phyloP scores from a whole-genome alignment of 2,888 invertebrate species.

The Ceratothoa steindachneri region DNA sequence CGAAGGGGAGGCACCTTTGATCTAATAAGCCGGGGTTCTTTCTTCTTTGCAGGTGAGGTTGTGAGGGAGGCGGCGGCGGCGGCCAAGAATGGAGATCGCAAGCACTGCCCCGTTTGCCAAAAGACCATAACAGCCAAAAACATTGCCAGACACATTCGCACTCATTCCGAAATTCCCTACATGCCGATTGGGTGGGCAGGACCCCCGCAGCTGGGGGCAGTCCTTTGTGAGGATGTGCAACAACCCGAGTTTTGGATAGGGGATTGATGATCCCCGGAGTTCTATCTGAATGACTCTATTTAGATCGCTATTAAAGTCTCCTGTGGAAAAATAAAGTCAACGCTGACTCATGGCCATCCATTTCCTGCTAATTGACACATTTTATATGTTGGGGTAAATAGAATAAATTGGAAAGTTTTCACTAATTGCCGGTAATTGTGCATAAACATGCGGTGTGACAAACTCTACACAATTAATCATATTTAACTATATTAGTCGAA shows the following conservation, averaged over 20 bases:
- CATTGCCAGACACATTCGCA: slow-evolving; percentile 38
- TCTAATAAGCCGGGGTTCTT: neutral
- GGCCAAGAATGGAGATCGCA: slow-evolving; percentile 27
- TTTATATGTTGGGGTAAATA: no score
- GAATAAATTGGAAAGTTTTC: no score
- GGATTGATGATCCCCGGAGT: neutral
- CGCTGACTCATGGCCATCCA: no score
- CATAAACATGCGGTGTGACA: no score
- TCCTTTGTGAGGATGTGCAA: neutral
- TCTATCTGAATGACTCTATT: no score
- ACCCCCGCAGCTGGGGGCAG: neutral
- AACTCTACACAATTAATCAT: no score
- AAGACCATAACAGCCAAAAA: slow-evolving; percentile 44
- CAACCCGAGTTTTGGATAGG: neutral
- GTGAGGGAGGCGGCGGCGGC: neutral
- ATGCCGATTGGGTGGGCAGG: neutral
- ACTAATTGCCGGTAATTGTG: no score
- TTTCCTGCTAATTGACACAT: no score
- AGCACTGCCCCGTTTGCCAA: slow-evolving; percentile 41
- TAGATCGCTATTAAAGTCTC: no score
- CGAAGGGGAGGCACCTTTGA: neutral
- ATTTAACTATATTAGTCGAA: no score
- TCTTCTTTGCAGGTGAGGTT: slow-evolving; percentile 38
- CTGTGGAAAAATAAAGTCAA: no score
- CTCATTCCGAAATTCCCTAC: slow-evolving; percentile 23